Conservation (phyloP, 2,797 vertebrate species). For the Percopsis omiscomaycus region DNA sequence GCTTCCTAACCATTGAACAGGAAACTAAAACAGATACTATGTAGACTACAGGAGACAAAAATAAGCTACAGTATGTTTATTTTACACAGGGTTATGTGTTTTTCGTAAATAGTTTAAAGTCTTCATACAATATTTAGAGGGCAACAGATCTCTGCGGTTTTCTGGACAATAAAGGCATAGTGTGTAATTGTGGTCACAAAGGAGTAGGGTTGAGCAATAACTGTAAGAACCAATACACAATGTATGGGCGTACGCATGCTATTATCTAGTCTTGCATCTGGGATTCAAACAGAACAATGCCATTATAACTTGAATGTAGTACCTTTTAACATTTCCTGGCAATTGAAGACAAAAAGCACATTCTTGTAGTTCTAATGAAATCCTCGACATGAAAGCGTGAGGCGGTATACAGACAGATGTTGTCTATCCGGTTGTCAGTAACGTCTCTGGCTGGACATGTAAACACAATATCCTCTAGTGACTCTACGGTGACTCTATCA, state of each 20-base stretch:
- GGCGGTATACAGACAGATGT: conserved; percentile 3
- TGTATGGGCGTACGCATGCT: no score
- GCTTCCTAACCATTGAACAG: conserved; percentile 22
- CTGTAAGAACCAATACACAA: no score
- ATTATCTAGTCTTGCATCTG: no score
- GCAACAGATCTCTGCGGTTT: conserved; percentile 1
- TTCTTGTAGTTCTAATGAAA: not conserved
- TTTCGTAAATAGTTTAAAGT: conserved; percentile 9
- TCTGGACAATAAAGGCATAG: not conserved
- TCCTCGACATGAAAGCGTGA: conserved; percentile 9
- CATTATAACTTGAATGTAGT: no score
- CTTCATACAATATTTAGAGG: conserved; percentile 13
- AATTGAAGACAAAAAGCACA: no score
- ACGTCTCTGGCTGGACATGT: conserved; percentile 31
- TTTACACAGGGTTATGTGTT: not conserved
- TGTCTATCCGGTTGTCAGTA: conserved; percentile 29
- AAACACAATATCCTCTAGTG: conserved; percentile 38
- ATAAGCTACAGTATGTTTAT: not conserved
- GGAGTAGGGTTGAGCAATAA: no score
- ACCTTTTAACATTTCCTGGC: no score
- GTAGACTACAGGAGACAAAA: conserved; percentile 5
- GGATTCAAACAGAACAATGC: no score
- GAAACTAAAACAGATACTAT: conserved; percentile 24
- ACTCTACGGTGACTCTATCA: conserved; percentile 19
- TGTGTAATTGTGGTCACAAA: not conserved